These are phyloP conservation scores for Drepanosiphum platanoidis DNA, from an alignment of 2,888 invertebrate species.

Conservation along the genomic window DNA sequence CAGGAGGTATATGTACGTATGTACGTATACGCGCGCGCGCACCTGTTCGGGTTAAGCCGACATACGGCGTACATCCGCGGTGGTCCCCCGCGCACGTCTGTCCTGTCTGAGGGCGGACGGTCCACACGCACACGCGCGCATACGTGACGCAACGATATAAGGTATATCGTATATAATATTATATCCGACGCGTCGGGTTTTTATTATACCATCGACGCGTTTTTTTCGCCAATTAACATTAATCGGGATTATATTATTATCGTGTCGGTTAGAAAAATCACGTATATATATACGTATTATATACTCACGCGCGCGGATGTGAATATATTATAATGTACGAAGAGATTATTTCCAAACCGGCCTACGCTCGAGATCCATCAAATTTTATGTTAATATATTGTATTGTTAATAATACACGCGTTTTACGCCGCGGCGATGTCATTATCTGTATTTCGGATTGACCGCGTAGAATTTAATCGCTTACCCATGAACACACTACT, in stretches of 20 bases:
- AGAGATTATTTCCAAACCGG: not conserved
- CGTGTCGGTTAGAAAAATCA: not conserved
- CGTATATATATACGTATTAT: not conserved
- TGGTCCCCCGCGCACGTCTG: slow-evolving; percentile 14
- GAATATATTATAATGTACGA: too few species aligned
- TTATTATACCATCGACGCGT: not conserved
- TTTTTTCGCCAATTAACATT: slow-evolving; percentile 29
- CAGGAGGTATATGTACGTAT: not conserved
- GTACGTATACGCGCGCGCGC: not conserved
- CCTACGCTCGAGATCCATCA: not conserved
- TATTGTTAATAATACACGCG: not conserved
- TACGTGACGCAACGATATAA: not conserved
- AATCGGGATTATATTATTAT: slow-evolving; percentile 23
- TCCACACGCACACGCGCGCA: not conserved
- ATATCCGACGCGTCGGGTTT: not conserved
- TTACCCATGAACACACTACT: too few species aligned
- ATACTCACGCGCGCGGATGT: too few species aligned
- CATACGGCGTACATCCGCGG: slow-evolving; percentile 10
- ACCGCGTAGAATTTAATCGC: too few species aligned
- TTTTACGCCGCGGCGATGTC: too few species aligned
- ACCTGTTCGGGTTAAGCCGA: slow-evolving; percentile 27
- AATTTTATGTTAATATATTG: not conserved
- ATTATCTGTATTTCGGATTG: too few species aligned
- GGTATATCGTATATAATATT: not conserved
- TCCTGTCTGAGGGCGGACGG: not conserved